phyloP scores from a whole-genome alignment of 2,888 invertebrate genomes.

The Drosophila mercatorum region DNA sequence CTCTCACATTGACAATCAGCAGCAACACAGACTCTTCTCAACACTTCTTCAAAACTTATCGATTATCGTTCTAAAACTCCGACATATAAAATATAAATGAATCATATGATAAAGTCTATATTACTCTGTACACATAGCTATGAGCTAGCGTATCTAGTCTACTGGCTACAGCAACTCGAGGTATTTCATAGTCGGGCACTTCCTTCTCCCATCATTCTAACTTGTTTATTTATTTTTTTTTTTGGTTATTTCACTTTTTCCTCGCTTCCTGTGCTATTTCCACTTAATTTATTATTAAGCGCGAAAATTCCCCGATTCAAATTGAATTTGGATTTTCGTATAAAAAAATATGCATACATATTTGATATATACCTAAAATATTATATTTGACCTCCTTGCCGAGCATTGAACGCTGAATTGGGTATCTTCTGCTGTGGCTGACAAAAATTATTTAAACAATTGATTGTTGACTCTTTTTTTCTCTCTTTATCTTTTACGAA shows the following conservation, averaged over 20 bases:
- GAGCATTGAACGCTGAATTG: slow-evolving; percentile 55
- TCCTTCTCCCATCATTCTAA: not conserved
- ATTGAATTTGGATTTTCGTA: slow-evolving; percentile 8
- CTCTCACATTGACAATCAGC: too few species aligned
- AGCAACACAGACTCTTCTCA: too few species aligned
- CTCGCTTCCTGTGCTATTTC: slow-evolving; percentile 36
- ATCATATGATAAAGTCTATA: too few species aligned
- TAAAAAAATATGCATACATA: slow-evolving; percentile 17
- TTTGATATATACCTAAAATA: slow-evolving; percentile 14
- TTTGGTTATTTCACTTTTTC: slow-evolving; percentile 1
- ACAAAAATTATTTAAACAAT: slow-evolving; percentile 65
- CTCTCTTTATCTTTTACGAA: slow-evolving; percentile 2
- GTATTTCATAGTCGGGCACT: not conserved
- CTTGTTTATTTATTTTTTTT: slow-evolving; percentile 3
- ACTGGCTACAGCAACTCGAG: not conserved
- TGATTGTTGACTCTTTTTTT: slow-evolving; percentile 45
- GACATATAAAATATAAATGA: too few species aligned
- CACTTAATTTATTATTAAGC: not conserved
- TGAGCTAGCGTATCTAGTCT: too few species aligned
- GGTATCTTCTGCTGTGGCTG: slow-evolving; percentile 46
- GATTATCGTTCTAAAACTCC: too few species aligned
- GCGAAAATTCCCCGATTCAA: slow-evolving; percentile 17
- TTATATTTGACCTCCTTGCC: slow-evolving; percentile 54
- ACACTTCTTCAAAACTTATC: too few species aligned
- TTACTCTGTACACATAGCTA: too few species aligned